A percentile compares a stretch with the other conserved stretches of the same genome.
phyloP scores from a whole-genome alignment of 2,113 vertebrate genomes.

The Furnarius figulus region DNA sequence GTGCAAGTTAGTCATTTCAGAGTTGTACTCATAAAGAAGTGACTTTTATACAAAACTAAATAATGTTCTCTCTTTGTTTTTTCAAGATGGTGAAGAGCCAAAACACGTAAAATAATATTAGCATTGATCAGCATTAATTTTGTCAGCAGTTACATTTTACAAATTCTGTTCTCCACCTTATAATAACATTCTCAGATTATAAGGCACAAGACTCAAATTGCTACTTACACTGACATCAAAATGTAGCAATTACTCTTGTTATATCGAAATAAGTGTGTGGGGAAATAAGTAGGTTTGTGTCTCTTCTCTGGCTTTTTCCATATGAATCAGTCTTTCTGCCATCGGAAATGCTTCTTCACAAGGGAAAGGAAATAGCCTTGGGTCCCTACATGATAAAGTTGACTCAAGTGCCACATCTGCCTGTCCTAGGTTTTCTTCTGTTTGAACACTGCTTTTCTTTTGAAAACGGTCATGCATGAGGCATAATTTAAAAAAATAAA shows the following conservation, averaged over 20 bases:
- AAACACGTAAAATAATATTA: neutral
- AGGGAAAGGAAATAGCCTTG: neutral
- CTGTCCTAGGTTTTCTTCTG: neutral
- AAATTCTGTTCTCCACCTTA: constrained; percentile 1
- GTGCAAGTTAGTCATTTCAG: neutral
- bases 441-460: neutral
- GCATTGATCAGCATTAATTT: neutral
- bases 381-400: neutral
- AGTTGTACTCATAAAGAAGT: neutral
- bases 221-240: neutral
- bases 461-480: neutral
- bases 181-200: neutral
- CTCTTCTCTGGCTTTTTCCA: neutral
- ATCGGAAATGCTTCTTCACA: neutral
- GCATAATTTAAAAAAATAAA: neutral
- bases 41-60: neutral
- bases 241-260: neutral
- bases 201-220: neutral
- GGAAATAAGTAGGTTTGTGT: neutral
- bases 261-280: neutral
- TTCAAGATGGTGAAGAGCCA: neutral
- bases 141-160: neutral
- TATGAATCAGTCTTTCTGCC: neutral
- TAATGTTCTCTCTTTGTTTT: neutral
- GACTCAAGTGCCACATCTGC: neutral